A percentile compares a stretch with the other conserved stretches of the same genome.
These are phyloP conservation scores for Drosophila subquinaria DNA, from an alignment of 2,888 invertebrate species.

Conservation along the genomic window DNA sequence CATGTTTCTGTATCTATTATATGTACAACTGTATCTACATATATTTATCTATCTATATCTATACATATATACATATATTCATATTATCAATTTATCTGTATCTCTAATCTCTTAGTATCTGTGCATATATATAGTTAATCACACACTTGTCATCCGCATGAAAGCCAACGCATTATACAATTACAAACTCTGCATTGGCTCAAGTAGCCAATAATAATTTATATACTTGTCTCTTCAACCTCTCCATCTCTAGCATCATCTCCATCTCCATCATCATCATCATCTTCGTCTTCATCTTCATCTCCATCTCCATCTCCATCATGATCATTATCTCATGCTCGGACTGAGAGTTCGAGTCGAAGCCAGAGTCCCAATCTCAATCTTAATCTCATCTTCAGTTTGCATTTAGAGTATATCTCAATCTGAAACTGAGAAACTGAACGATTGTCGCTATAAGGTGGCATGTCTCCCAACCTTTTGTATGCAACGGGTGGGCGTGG, in stretches of 20 bases:
- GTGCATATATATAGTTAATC: constrained; percentile 5
- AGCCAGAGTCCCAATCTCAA: constrained; percentile 12
- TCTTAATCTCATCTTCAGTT: constrained; percentile 19
- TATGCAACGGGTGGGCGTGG: constrained; percentile 30
- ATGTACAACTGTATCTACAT: not conserved
- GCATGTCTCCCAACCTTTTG: constrained; percentile 3
- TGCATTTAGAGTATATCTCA: constrained; percentile 12
- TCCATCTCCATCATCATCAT: constrained; percentile 3
- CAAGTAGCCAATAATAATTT: constrained; percentile 58
- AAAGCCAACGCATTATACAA: constrained; percentile 39
- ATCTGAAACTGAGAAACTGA: constrained; percentile 20
- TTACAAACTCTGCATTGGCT: constrained; percentile 42
- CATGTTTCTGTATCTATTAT: not conserved
- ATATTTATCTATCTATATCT: not conserved
- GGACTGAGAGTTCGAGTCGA: constrained; percentile 22
- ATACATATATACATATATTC: not conserved
- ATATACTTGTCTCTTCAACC: constrained; percentile 1
- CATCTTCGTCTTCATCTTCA: too few species aligned
- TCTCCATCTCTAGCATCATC: constrained; percentile 5
- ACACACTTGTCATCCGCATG: constrained; percentile 13
- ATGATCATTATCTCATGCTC: constrained; percentile 27
- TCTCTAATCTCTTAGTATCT: constrained; percentile 5
- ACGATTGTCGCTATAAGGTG: not conserved
- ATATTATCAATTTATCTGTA: not conserved
- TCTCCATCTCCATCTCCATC: constrained; percentile 2